Evolutionary conservation across 2,888 invertebrate genomes (phyloP).

Genomic region (Drosophila hawaiiensis): DNA sequence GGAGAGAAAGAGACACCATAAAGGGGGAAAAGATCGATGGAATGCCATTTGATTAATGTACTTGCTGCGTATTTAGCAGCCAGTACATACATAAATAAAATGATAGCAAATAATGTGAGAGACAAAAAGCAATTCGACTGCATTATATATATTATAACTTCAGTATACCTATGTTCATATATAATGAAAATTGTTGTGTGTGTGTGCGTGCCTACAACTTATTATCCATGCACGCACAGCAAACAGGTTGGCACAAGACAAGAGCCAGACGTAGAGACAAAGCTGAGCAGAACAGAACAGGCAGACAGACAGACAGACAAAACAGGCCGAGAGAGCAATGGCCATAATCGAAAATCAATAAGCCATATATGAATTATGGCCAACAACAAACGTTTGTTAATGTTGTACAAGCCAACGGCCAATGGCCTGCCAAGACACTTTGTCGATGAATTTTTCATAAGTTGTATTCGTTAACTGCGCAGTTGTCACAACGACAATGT

Average conservation of each 20-base stretch:
- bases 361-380: slow-evolving; percentile 60
- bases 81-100: slow-evolving; percentile 51
- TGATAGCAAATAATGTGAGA: slow-evolving; percentile 47
- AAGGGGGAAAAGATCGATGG: slow-evolving; percentile 36
- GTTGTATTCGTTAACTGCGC: slow-evolving; percentile 54
- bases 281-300: neutral
- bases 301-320: slow-evolving; percentile 7
- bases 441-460: slow-evolving; percentile 67
- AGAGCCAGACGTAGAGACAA: neutral
- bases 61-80: slow-evolving; percentile 50
- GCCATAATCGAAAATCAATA: slow-evolving; percentile 78
- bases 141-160: slow-evolving; percentile 70
- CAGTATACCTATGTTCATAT: slow-evolving; percentile 1
- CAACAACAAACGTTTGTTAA: slow-evolving; percentile 23
- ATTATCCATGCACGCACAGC: slow-evolving; percentile 65
- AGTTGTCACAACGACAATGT: slow-evolving; percentile 45
- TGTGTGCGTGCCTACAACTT: slow-evolving; percentile 39
- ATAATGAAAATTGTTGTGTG: neutral
- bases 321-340: slow-evolving; percentile 36
- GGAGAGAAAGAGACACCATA: neutral
- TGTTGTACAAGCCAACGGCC: slow-evolving; percentile 35
- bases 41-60: slow-evolving; percentile 60
- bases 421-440: slow-evolving; percentile 48
- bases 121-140: slow-evolving; percentile 53
- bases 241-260: slow-evolving; percentile 67